These are phyloP conservation scores for Myotis davidii DNA, from an alignment of 2,113 vertebrate species.

Conservation along the genomic window DNA sequence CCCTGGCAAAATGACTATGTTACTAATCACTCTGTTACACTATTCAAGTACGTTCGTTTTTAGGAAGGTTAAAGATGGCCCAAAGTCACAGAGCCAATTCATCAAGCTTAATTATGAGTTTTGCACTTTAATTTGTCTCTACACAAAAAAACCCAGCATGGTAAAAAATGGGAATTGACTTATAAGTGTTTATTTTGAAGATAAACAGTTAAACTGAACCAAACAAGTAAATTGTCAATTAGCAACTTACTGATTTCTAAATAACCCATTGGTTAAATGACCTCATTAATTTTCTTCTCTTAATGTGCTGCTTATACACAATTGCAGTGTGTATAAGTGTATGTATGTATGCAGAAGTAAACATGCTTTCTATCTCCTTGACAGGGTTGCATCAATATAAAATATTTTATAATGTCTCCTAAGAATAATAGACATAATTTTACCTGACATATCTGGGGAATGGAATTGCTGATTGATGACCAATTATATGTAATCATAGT, in stretches of 20 bases:
- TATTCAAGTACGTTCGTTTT: constrained; percentile 3
- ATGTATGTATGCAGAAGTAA: background rate
- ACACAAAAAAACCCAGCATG: background rate
- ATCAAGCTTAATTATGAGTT: background rate
- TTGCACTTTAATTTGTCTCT: background rate
- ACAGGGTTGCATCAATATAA: background rate
- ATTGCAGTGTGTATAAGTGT: background rate
- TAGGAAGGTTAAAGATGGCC: background rate
- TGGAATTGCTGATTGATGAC: background rate
- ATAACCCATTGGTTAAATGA: background rate
- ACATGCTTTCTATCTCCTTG: background rate
- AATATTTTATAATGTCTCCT: background rate
- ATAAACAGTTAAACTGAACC: background rate
- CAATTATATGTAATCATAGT: background rate
- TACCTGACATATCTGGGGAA: background rate
- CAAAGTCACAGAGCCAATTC: background rate
- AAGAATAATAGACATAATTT: background rate
- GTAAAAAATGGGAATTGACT: background rate
- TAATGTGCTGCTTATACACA: background rate
- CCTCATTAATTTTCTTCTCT: constrained; percentile 19
- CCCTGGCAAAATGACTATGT: background rate
- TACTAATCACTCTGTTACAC: background rate
- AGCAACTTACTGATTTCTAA: background rate
- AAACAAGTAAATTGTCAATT: background rate
- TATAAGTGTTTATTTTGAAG: background rate